Evolutionary conservation across 1,140 invertebrate genomes (phyloP), one percentile per base, ranked within the genome.

Genomic region (Diuraphis noxia): DNA sequence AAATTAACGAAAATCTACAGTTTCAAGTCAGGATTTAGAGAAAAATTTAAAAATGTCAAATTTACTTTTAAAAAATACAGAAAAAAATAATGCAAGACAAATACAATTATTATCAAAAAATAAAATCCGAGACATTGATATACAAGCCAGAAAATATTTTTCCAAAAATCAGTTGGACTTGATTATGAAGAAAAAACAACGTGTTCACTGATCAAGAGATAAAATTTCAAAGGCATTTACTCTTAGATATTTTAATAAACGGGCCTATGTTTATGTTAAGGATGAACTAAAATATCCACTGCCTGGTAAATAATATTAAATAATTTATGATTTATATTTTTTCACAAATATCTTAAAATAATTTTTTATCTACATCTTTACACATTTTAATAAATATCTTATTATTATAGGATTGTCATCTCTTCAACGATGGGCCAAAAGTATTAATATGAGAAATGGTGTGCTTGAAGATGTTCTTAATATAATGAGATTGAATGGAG

Each of bases 401-500:
- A 41, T 25, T n/a, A n/a, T 84, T 84, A n/a, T 40, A 84, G 81
- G 81, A 84, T 41, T 84, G 13, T 84, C 40, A 41, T 82, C 92
- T 72, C 85, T 92, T 82, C 77, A 82, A 40, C 56, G 81, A 77
- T 92, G 92, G 92, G 91, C 85, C 0, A 86, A 82, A 23, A 84
- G 40, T 88, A 52, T 91, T 25, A 36, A 92, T 40, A 38, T 92
- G 46, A 85, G 82, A 34, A 72, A 91, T 56, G 92, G 92, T 19
- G 85, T 92, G 77, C 79, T 92, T 85, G 90, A 86, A 38, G 92
- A 92, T 63, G 91, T 92, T 43, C 86, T 92, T 21, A 77, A 91
- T 13, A 82, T 92, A 36, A 92, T 92, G 85, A 41, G 92, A 72
- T 85, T 92, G 79, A 81, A 88, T 38, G 92, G 91, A 38, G 63